A percentile compares a stretch with the other conserved stretches of the same genome.
phyloP scores from a whole-genome alignment of 2,113 vertebrate genomes.

The Tachuris rubrigastra region DNA sequence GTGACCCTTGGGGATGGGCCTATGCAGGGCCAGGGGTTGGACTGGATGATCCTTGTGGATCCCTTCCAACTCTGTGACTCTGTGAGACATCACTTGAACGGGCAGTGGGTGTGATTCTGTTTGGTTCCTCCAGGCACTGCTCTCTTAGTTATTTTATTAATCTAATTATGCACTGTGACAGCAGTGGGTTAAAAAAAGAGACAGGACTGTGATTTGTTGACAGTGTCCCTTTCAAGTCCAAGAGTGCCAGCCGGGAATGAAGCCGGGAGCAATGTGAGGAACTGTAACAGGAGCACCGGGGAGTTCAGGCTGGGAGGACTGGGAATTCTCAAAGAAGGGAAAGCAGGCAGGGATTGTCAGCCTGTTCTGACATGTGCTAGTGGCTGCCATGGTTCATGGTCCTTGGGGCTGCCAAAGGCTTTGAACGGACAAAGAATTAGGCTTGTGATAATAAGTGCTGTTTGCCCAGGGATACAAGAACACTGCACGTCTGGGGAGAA shows the following conservation, averaged over 20 bases:
- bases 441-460: neutral
- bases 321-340: neutral
- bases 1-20: neutral
- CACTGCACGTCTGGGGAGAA: neutral
- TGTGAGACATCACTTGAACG: accelerated
- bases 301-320: neutral
- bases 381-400: neutral
- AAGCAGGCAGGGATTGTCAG: neutral
- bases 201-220: neutral
- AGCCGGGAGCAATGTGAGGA: neutral
- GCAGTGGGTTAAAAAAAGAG: neutral
- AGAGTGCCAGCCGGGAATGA: neutral
- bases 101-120: neutral
- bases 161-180: neutral
- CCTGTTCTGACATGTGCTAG: neutral
- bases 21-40: neutral
- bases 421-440: neutral
- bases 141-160: neutral
- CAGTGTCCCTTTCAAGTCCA: neutral
- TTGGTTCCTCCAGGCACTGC: neutral
- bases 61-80: neutral
- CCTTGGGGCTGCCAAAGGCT: neutral
- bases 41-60: neutral
- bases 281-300: neutral
- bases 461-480: neutral